These are phyloP conservation scores for Alouatta palliata DNA, from an alignment of 2,113 vertebrate genomes.

Conservation along the genomic window DNA sequence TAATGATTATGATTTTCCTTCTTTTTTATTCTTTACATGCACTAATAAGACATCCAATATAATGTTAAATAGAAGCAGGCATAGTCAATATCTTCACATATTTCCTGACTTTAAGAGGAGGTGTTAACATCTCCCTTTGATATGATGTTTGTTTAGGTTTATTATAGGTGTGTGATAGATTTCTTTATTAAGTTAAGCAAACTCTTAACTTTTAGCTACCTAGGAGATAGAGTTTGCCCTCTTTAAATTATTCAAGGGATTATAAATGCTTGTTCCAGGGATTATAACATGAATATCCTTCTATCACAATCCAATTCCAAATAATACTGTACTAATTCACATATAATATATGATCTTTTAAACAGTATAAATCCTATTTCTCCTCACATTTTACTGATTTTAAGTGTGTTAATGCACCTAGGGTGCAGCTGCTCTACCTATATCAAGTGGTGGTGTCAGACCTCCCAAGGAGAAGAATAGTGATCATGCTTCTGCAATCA, in stretches of 20 bases:
- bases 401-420: neutral
- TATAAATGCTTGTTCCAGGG: neutral
- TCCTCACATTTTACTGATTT: neutral
- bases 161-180: neutral
- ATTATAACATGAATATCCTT: neutral
- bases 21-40: neutral
- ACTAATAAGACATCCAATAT: neutral
- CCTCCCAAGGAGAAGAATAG: neutral
- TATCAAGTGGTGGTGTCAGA: neutral
- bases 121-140: neutral
- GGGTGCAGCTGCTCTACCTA: neutral
- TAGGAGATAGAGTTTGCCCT: neutral
- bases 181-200: neutral
- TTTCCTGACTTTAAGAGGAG: neutral
- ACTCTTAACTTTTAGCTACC: neutral
- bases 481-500: neutral
- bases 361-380: neutral
- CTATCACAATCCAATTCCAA: neutral
- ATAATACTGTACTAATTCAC: neutral
- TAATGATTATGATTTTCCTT: neutral
- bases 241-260: neutral
- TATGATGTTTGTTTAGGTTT: neutral
- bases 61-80: neutral
- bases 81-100: neutral
- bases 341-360: neutral